Base-by-base conservation (phyloP, 2,113 vertebrate species). In the Ceyx melanurus region DNA sequence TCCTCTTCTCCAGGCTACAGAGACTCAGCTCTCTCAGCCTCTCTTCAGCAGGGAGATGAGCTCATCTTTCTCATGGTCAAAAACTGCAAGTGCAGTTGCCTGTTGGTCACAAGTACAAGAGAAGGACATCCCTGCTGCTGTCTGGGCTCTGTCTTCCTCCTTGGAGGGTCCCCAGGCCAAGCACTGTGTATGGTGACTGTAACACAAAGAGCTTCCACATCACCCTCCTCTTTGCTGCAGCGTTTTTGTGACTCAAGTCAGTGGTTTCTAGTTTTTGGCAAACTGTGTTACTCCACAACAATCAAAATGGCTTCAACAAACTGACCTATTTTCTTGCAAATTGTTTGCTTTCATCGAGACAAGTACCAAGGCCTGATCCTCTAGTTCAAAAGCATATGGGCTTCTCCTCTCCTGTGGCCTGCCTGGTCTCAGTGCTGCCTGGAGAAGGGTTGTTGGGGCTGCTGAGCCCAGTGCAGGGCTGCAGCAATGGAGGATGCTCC, bases 41-140 rank as follows among this genome's bases (percentile, higher is more conserved):
- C 20, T 46, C 19, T 20, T 46, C 45, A 37, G 37, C 37, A 37
- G 37, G 10, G 37, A 37, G 37, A 37, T 37, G 37, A 37, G 37
- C 37, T 37, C 37, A 37, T 71, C 84, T 95, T 94, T 95, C 83
- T 92, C 81, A 48, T 82, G 10, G 29, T 81, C 85, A 91, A 65
- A 93, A 89, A 74, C 71, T 64, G 29, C 78, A 86, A 73, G 43
- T 79, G 85, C 46, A 82, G 57, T 83, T 88, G 73, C 58, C 83
- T 58, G 57, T 86, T 86, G 88, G 23, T 29, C 77, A 3, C 25
- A 86, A 89, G 70, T 82, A 19, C 28, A 81, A 56, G 25, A 62
- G 16, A 13, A 73, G 25, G 35, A 18, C 56, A 76, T 58, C 22
- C 5, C 10, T 76, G n/a, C 66, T 75, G 13, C 53, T 19, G 70